phyloP scores from a whole-genome alignment of 2,113 vertebrate genomes.

The Dermatemys mawii region DNA sequence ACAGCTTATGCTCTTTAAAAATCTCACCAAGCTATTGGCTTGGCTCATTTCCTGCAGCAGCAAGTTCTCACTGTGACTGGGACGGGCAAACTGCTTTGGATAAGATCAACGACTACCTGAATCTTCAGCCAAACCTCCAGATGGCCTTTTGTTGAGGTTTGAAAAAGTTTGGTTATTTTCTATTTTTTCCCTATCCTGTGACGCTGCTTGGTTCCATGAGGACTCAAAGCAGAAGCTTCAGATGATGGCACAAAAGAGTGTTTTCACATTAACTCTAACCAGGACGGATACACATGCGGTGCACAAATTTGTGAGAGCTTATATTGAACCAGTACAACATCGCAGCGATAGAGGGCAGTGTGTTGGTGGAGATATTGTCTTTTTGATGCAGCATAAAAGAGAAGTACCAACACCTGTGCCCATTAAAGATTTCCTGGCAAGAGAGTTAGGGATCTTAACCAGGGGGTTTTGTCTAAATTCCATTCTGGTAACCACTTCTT shows the following conservation, averaged over 20 bases:
- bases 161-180: neutral
- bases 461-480: neutral
- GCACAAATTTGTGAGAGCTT: neutral
- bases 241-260: neutral
- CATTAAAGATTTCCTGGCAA: neutral
- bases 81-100: neutral
- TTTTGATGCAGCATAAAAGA: neutral
- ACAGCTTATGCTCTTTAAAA: neutral
- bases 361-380: neutral
- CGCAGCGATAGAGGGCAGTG: neutral
- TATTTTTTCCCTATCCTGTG: neutral
- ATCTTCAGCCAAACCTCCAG: neutral
- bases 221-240: neutral
- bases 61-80: neutral
- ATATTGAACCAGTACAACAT: neutral
- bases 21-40: neutral
- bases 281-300: neutral
- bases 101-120: neutral
- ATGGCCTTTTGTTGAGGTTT: neutral
- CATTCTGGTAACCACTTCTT: neutral
- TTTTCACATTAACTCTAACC: neutral
- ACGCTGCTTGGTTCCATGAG: neutral
- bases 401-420: neutral
- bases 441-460: neutral
- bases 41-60: neutral